Conservation (phyloP, 2,888 invertebrate genomes). For the Drosophila formosana region DNA sequence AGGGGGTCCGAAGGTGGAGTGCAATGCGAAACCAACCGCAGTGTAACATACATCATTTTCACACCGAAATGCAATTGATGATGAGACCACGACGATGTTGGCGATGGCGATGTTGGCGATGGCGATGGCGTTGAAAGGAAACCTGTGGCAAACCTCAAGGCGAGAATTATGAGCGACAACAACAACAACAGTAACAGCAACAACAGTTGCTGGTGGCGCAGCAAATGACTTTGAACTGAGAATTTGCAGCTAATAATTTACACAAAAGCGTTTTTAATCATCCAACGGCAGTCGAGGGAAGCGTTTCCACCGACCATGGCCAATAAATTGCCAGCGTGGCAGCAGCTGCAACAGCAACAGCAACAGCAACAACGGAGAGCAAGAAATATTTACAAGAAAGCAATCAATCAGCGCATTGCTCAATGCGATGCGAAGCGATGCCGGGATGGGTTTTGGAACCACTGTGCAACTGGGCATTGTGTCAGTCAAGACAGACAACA, state of each 20-base stretch:
- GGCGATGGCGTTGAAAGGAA: conserved; percentile 52
- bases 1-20: conserved; percentile 6
- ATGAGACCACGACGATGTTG: conserved; percentile 48
- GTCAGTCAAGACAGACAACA: conserved; percentile 54
- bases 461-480: conserved; percentile 58
- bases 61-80: conserved; percentile 74
- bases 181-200: conserved; percentile 53
- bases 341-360: conserved; percentile 37
- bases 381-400: conserved; percentile 72
- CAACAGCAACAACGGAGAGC: conserved; percentile 19
- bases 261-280: conserved; percentile 82
- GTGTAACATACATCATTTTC: conserved; percentile 80
- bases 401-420: conserved; percentile 77
- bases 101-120: conserved; percentile 13
- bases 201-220: conserved; percentile 47
- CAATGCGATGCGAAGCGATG: conserved; percentile 43
- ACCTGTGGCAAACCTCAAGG: conserved; percentile 79
- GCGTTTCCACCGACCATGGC: conserved; percentile 25
- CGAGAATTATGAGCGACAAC: conserved; percentile 77
- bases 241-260: conserved; percentile 82
- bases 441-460: conserved; percentile 24
- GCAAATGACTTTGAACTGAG: conserved; percentile 71
- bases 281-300: conserved; percentile 51
- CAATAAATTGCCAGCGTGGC: conserved; percentile 70
- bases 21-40: conserved; percentile 77